Evolutionary conservation across 2,113 vertebrate species (phyloP), one percentile per base, ranked within the genome.

Genomic region (Reinhardtius hippoglossoides): DNA sequence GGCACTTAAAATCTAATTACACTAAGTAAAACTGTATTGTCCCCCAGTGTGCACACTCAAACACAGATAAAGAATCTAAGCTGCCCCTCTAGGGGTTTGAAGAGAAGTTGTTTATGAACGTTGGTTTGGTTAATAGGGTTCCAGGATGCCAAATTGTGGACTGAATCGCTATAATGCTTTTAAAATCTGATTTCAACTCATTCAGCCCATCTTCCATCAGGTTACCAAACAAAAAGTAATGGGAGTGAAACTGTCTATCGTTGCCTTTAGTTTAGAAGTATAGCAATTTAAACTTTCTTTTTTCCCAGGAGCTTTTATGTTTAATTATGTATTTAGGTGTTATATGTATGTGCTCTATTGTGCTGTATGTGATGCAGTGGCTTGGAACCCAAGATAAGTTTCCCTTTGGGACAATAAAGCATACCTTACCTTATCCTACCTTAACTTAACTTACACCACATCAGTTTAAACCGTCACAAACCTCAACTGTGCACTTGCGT

Each of bases 1-100:
- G 54, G 67, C 44, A 69, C 63, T 81, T 74, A 56, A 74, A 74
- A 67, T 76, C 74, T 76, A 84, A 74, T 83, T 65, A 83, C 52
- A 63, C 27, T 65, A 18, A 67, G 58, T 76, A 80, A 86, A 88
- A 79, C 62, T 52, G 20, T 56, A 57, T 78, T 84, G 64, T 85
- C 71, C 23, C 48, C 55, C 24, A 26, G 35, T 18, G 13, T 71
- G 61, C 46, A 18, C 62, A 56, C 50, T 46, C 23, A 54, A 58
- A 52, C 50, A 52, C 23, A 57, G 37, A 59, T 54, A 26, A 27
- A 9, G 20, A 16, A 56, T 66, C 26, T 42, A 13, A 31, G 35
- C 59, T 40, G 14, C 0, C 10, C 9, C 10, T 16, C 10, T 63
- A 59, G 24, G 59, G 59, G 62, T 27, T 80, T 48, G 16, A 48